phyloP scores from a whole-genome alignment of 2,888 invertebrate species.

The Plagodis pulveraria region DNA sequence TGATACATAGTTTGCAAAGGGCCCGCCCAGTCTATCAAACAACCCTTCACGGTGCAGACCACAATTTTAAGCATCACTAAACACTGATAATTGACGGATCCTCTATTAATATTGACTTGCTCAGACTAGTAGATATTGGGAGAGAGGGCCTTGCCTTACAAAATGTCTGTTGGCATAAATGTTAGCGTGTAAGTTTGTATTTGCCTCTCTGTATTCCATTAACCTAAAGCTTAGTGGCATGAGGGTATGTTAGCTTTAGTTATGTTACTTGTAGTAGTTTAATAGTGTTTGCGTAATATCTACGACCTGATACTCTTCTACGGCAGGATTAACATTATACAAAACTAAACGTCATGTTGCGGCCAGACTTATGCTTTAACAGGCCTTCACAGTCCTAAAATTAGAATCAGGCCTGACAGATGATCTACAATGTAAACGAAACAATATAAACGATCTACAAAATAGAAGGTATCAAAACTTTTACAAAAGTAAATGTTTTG shows the following conservation, averaged over 20 bases:
- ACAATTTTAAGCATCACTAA: constrained; percentile 75
- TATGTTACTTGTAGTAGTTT: constrained; percentile 39
- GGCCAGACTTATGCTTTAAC: no score
- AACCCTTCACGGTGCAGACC: constrained; percentile 39
- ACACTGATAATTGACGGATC: constrained; percentile 78
- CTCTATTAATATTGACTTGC: constrained; percentile 79
- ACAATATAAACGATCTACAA: no score
- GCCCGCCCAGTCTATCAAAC: constrained; percentile 18
- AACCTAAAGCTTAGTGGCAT: constrained; percentile 23
- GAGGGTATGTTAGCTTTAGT: constrained; percentile 6
- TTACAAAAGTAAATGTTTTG: no score
- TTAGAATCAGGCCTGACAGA: no score
- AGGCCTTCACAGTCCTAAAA: no score
- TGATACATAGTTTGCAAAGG: constrained; percentile 8
- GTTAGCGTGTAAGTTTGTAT: constrained; percentile 51
- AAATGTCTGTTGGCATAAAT: constrained; percentile 23
- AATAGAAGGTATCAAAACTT: no score
- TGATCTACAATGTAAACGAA: no score
- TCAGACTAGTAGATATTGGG: constrained; percentile 55
- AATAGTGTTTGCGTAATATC: constrained; percentile 43
- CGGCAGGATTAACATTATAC: no score
- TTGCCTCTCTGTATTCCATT: constrained; percentile 32
- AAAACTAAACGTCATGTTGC: no score
- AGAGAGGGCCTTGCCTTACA: constrained; percentile 32
- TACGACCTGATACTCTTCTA: no score